A percentile compares a stretch with the other conserved stretches of the same genome.
These are phyloP conservation scores for Zosterops japonicus DNA, from an alignment of 2,113 vertebrate species.

Conservation along the genomic window DNA sequence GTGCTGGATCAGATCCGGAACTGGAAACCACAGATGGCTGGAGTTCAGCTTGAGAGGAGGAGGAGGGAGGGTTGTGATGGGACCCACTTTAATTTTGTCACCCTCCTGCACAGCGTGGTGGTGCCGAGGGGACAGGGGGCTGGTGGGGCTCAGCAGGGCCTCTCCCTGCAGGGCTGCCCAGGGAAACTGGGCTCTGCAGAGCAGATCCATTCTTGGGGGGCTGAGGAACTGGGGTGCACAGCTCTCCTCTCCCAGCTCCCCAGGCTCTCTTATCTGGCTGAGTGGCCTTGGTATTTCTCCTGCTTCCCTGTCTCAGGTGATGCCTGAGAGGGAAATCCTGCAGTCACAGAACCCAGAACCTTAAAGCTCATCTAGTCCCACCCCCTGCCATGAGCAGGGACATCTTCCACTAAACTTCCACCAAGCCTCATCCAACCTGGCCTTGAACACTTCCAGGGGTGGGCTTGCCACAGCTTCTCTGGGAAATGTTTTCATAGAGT, in stretches of 20 bases:
- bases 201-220: fast-evolving
- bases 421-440: neutral
- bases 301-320: neutral
- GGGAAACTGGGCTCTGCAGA: neutral
- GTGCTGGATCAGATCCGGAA: neutral
- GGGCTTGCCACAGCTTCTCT: neutral
- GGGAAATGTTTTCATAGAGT: neutral
- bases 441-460: neutral
- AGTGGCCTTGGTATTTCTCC: neutral
- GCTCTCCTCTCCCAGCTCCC: neutral
- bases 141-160: neutral
- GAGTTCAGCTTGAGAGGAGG: neutral
- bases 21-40: neutral
- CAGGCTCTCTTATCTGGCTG: neutral
- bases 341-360: neutral
- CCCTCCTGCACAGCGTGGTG: neutral
- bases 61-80: neutral
- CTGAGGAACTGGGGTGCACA: neutral
- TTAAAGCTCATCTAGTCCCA: neutral
- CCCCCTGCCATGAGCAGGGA: neutral
- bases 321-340: neutral
- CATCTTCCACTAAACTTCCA: neutral
- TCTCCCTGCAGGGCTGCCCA: neutral
- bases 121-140: fast-evolving
- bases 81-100: neutral